Evolutionary conservation across 2,888 invertebrate genomes (phyloP), one percentile per base, ranked within the genome.

Genomic region (Melipona bicolor): DNA sequence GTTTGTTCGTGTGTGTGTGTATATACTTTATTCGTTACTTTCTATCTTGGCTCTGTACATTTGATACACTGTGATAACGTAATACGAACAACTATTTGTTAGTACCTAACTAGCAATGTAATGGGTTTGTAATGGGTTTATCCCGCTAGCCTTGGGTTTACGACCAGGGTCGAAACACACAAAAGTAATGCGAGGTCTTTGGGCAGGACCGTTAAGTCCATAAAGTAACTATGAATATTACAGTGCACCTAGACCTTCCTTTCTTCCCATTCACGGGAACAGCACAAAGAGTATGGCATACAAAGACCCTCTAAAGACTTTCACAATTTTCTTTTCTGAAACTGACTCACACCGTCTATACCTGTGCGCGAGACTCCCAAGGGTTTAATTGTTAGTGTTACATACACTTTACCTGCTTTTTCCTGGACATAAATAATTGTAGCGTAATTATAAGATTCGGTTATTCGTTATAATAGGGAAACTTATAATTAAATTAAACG

Each of bases 41-140:
- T 78, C 75, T 83, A 79, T 65, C 67, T 61, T 64, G 69, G 61
- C 70, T 82, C 76, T 89, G 88, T 86, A 84, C 83, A 89, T 78
- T 83, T 84, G 75, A 70, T 88, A 88, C 76, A 79, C 11, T 73
- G 70, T 87, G 24, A 79, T 32, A 84, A 68, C 17, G 56, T 65
- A 56, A 43, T 79, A 77, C 43, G 74, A 70, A 73, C 65, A 77
- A 83, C 27, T 61, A 81, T 70, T 74, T 59, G 72, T 86, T 83
- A 76, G 59, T 84, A 81, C 36, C 56, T 79, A 79, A 75, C 13
- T 71, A 75, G 49, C 27, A 64, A 64, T 56, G 64, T 75, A 84
- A 68, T 32, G 52, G 52, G 11, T 43, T 43, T 43, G 43, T 43
- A 43, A 9, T 11, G 9, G 9, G 1, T 9, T 1, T 9, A 2